These are phyloP conservation scores for Etheostoma nigrum DNA, from an alignment of 2,797 vertebrate genomes.

Conservation along the genomic window DNA sequence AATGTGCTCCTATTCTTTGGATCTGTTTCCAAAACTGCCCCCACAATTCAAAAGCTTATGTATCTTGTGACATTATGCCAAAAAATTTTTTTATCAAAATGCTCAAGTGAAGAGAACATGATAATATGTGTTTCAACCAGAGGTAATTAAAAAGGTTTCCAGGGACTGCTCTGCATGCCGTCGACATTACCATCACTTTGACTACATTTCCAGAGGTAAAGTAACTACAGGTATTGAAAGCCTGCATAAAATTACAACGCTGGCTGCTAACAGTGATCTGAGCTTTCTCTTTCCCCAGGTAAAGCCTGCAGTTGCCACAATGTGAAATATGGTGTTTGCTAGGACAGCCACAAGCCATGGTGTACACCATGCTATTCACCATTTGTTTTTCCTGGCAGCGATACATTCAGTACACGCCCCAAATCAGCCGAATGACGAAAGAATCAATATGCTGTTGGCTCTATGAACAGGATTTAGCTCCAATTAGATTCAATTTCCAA, in stretches of 20 bases:
- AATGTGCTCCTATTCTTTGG: not conserved
- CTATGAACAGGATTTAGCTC: conserved; percentile 64
- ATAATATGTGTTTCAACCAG: conserved; percentile 30
- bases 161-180: conserved; percentile 40
- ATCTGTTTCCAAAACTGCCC: not conserved
- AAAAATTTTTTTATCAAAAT: conserved; percentile 39
- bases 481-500: conserved; percentile 75
- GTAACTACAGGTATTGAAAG: conserved; percentile 55
- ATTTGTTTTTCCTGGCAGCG: conserved; percentile 72
- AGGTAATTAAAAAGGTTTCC: conserved; percentile 47
- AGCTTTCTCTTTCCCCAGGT: conserved; percentile 40
- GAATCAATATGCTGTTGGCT: conserved; percentile 67
- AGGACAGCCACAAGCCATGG: conserved; percentile 48
- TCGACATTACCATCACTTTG: conserved; percentile 42
- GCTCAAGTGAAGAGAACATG: conserved; percentile 20
- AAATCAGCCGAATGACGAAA: conserved; percentile 55
- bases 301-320: conserved; percentile 63
- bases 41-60: not conserved
- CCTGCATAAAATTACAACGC: conserved; percentile 58
- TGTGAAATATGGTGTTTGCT: conserved; percentile 52
- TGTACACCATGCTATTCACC: conserved; percentile 65
- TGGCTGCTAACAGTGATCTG: conserved; percentile 62
- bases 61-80: conserved; percentile 33
- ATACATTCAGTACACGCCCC: conserved; percentile 63
- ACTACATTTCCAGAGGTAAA: conserved; percentile 61